Percentiles rank a stretch among this genome's conserved stretches.
Evolutionary conservation across 2,113 vertebrate species (phyloP).

Genomic region (Cavia porcellus): DNA sequence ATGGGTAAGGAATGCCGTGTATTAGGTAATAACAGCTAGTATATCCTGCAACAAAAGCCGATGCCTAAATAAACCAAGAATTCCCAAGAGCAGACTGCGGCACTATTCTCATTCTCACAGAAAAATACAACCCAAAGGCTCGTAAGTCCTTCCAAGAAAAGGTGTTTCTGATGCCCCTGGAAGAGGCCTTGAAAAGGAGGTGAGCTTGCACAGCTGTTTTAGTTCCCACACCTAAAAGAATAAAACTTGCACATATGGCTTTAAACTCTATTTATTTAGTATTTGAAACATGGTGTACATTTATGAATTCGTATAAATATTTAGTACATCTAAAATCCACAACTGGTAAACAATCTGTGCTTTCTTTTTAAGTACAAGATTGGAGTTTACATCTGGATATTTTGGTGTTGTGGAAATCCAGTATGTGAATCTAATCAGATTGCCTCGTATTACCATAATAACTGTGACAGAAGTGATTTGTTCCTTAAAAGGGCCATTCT

Average conservation of each 20-base stretch:
- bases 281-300: slow-evolving; percentile 78
- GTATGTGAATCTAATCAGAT: slow-evolving; percentile 72
- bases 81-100: neutral
- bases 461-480: slow-evolving; percentile 79
- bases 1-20: neutral
- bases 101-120: neutral
- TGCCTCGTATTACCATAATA: slow-evolving; percentile 41
- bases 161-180: neutral
- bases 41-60: neutral
- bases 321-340: slow-evolving; percentile 83
- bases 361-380: slow-evolving; percentile 71
- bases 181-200: slow-evolving; percentile 46
- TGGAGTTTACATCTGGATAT: slow-evolving; percentile 64
- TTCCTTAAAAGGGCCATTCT: slow-evolving; percentile 81
- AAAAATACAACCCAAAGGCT: neutral
- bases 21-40: neutral
- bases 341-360: slow-evolving; percentile 75
- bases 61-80: neutral
- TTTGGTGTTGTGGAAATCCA: slow-evolving; percentile 54
- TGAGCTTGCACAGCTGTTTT: slow-evolving; percentile 62
- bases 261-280: slow-evolving; percentile 82
- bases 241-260: slow-evolving; percentile 76
- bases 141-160: neutral
- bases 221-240: slow-evolving; percentile 78
- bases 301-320: slow-evolving; percentile 83